Conservation (phyloP, 2,113 vertebrate species). For the Anhinga rufa region DNA sequence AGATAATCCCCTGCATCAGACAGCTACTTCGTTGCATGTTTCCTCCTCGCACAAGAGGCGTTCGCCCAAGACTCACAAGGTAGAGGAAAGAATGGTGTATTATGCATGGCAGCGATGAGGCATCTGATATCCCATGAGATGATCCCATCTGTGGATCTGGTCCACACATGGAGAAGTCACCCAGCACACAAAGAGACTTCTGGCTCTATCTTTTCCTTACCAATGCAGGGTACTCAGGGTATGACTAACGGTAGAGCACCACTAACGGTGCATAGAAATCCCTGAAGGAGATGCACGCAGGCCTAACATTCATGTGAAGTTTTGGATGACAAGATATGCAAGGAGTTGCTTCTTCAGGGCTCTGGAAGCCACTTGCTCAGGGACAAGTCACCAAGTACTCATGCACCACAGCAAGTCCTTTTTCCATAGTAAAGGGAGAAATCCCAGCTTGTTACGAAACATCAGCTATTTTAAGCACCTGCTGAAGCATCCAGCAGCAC, state of each 20-base stretch:
- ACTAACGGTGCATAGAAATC: neutral
- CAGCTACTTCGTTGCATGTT: neutral
- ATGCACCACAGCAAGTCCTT: neutral
- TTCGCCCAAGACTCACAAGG: neutral
- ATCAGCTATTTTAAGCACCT: slow-evolving; percentile 29
- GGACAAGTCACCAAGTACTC: neutral
- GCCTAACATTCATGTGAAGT: neutral
- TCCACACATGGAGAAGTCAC: neutral
- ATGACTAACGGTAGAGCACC: neutral
- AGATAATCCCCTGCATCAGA: neutral
- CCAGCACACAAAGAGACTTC: neutral
- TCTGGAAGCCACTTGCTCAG: neutral
- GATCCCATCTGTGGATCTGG: neutral
- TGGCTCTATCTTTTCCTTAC: neutral
- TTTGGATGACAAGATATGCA: neutral
- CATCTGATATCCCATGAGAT: neutral
- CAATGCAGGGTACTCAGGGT: neutral
- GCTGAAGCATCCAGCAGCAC: slow-evolving; percentile 5
- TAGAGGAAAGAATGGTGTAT: neutral
- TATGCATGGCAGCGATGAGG: neutral
- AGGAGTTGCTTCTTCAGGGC: neutral
- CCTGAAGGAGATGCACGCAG: neutral
- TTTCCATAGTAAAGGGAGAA: neutral
- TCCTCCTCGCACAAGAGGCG: neutral
- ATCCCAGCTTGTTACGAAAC: slow-evolving; percentile 15